phyloP scores from a whole-genome alignment of 2,888 invertebrate species.

The Deroplatys truncata region DNA sequence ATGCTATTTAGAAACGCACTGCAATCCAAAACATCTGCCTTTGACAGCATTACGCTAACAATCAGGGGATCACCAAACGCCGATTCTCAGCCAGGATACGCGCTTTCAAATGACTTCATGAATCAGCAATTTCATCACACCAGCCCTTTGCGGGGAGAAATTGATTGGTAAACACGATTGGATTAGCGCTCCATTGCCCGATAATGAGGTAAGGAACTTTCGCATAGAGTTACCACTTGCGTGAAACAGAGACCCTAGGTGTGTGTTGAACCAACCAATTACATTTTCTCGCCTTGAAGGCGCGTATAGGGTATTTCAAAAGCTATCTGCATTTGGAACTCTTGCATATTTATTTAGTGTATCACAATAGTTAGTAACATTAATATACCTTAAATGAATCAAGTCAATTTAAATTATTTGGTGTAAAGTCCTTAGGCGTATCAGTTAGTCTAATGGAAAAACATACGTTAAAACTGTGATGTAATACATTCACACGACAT shows the following conservation, averaged over 20 bases:
- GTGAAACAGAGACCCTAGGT: neutral
- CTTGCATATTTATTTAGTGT: too few relatives aligned
- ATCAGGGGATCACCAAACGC: neutral
- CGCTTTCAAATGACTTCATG: neutral
- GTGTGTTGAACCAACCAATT: neutral
- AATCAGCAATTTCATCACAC: neutral
- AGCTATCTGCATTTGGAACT: too few relatives aligned
- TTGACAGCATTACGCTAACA: neutral
- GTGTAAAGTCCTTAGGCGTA: too few relatives aligned
- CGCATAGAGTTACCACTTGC: neutral
- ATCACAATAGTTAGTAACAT: too few relatives aligned
- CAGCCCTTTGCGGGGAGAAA: neutral
- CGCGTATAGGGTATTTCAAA: too few relatives aligned
- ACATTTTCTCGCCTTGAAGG: neutral
- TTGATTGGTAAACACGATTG: neutral
- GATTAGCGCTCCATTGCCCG: neutral
- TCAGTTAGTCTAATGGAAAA: too few relatives aligned
- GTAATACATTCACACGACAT: too few relatives aligned
- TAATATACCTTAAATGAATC: too few relatives aligned
- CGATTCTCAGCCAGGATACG: neutral
- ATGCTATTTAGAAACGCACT: neutral
- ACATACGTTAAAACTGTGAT: too few relatives aligned
- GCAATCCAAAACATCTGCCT: neutral
- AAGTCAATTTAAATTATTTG: too few relatives aligned
- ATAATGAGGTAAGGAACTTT: neutral